Evolutionary conservation across 2,113 vertebrate genomes (phyloP).

Genomic region (Nestor notabilis): DNA sequence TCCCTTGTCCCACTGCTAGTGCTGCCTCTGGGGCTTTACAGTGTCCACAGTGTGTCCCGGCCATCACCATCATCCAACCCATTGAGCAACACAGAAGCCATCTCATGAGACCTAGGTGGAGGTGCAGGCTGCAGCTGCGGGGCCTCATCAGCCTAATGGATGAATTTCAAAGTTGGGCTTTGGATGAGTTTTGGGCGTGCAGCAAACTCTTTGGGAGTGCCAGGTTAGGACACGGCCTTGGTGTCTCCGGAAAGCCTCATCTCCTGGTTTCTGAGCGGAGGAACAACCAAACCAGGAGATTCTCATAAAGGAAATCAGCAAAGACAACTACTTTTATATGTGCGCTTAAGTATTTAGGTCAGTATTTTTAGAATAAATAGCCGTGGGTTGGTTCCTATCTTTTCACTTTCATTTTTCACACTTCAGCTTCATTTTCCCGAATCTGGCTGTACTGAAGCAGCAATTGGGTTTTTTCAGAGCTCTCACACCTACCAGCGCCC

Average conservation of each 20-base stretch:
- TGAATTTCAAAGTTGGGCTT: background rate
- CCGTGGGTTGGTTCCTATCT: slow-evolving; percentile 68
- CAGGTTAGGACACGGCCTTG: background rate
- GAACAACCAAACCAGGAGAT: slow-evolving; percentile 22
- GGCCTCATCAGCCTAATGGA: background rate
- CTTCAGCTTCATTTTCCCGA: slow-evolving; percentile 59
- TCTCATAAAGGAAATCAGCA: slow-evolving; percentile 60
- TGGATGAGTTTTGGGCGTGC: background rate
- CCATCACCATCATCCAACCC: background rate
- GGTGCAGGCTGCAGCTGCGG: background rate
- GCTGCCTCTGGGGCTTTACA: background rate
- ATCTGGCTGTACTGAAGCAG: slow-evolving; percentile 42
- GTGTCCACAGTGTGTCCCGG: background rate
- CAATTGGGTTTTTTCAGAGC: slow-evolving; percentile 32
- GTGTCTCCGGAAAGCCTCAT: background rate
- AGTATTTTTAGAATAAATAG: slow-evolving; percentile 72
- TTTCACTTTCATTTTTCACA: slow-evolving; percentile 68
- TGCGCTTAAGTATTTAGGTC: slow-evolving; percentile 69
- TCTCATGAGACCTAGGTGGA: fast-evolving
- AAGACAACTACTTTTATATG: slow-evolving; percentile 69
- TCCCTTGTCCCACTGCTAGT: background rate
- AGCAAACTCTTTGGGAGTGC: background rate
- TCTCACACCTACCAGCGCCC: background rate
- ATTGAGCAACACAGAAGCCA: fast-evolving
- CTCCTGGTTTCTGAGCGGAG: background rate